phyloP scores from a whole-genome alignment of 64 coral and sea anemone species.

The Platygyra sinensis region DNA sequence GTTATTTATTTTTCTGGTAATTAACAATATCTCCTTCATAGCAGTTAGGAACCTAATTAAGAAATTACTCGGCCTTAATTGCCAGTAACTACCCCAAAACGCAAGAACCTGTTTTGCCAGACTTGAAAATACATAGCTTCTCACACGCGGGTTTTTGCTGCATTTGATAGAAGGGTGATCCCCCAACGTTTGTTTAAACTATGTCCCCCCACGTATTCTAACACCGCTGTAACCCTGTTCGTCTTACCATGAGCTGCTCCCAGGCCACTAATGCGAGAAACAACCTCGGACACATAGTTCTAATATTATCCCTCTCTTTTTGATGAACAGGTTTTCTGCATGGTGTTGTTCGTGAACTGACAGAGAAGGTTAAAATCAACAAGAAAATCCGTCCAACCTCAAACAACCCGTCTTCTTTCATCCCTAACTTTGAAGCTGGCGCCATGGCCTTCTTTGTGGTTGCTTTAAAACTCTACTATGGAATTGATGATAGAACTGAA shows the following conservation, averaged over 20 bases:
- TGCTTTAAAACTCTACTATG: conserved; percentile 71
- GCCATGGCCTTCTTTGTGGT: conserved; percentile 70
- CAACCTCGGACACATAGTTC: neutral
- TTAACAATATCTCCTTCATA: too few species aligned
- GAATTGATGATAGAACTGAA: conserved; percentile 62
- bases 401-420: neutral
- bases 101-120: too few species aligned
- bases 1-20: too few species aligned
- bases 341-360: conserved; percentile 19
- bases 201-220: too few species aligned
- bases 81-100: too few species aligned
- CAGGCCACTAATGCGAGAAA: neutral
- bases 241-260: neutral
- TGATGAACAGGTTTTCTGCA: conserved; percentile 12
- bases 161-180: too few species aligned
- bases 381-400: neutral
- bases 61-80: too few species aligned
- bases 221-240: too few species aligned
- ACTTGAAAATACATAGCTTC: too few species aligned
- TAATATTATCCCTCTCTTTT: neutral
- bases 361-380: neutral
- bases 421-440: conserved; percentile 41
- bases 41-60: too few species aligned
- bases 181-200: too few species aligned
- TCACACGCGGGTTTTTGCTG: too few species aligned